Evolutionary conservation across 1,140 invertebrate genomes (phyloP), one percentile per base, ranked within the genome.

Genomic region (Tyrophagus putrescentiae): DNA sequence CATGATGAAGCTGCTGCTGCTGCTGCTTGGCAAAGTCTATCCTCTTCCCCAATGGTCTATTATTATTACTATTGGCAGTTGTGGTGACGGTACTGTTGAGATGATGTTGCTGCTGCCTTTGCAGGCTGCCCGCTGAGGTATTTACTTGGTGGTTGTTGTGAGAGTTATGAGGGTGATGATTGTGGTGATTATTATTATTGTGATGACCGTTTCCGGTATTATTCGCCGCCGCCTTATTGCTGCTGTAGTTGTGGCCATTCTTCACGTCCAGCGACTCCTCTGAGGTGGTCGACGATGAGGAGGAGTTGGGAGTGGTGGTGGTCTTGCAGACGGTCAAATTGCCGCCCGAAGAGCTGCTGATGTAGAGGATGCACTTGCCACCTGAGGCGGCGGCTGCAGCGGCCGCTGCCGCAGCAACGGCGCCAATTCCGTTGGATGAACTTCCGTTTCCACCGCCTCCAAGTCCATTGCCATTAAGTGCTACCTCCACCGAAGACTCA

Each of bases 171-270:
- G n/a, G n/a, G n/a, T n/a, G n/a, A n/a, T n/a, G n/a, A n/a, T n/a
- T n/a, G n/a, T n/a, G n/a, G n/a, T n/a, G n/a, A n/a, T n/a, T n/a
- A n/a, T n/a, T n/a, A n/a, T n/a, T n/a, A n/a, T n/a, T n/a, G n/a
- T n/a, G n/a, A n/a, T n/a, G n/a, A n/a, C n/a, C n/a, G n/a, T n/a
- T n/a, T n/a, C n/a, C n/a, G n/a, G n/a, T n/a, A n/a, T n/a, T n/a
- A n/a, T n/a, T n/a, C n/a, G n/a, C n/a, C n/a, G n/a, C n/a, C n/a
- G n/a, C n/a, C n/a, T n/a, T n/a, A n/a, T n/a, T n/a, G n/a, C n/a
- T n/a, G n/a, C n/a, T 54, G 25, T 54, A 54, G 39, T 54, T 54
- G 25, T 54, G 52, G 32, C 52, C 52, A 54, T 54, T 54, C 25
- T 27, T 54, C 13, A 50, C 45, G 25, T 54, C 52, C 27, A 54